A percentile compares a stretch with the other conserved stretches of the same genome.
phyloP scores from a whole-genome alignment of 2,113 vertebrate genomes.

The Archilochus colubris region DNA sequence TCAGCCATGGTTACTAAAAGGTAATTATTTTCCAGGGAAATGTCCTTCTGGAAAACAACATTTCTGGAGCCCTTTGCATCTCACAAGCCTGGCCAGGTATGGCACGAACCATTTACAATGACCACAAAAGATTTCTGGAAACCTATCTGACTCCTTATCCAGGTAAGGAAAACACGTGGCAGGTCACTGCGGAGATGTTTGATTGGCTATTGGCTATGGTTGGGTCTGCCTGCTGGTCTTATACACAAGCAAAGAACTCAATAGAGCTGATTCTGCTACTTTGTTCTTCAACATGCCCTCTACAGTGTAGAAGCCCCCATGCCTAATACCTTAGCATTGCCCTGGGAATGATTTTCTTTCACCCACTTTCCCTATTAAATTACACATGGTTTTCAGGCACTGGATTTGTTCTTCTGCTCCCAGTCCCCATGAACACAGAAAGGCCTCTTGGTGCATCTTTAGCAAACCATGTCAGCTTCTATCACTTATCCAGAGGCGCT shows the following conservation, averaged over 20 bases:
- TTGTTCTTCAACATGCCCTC: neutral
- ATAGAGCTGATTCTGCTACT: neutral
- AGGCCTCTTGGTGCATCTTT: neutral
- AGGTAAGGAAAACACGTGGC: conserved; percentile 38
- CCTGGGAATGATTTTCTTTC: neutral
- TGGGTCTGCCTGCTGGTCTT: neutral
- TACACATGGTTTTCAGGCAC: neutral
- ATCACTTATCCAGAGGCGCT: neutral
- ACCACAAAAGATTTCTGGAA: conserved; percentile 81
- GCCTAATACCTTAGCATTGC: neutral
- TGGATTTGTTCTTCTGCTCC: neutral
- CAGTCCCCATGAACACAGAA: neutral
- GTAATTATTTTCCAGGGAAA: conserved; percentile 69
- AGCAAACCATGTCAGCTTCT: neutral
- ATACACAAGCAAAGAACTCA: neutral
- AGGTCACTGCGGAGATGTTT: neutral
- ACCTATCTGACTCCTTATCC: conserved; percentile 80
- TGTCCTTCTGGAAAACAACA: conserved; percentile 63
- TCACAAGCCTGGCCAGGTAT: conserved; percentile 83
- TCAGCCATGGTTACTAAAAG: neutral
- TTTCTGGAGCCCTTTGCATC: conserved; percentile 83
- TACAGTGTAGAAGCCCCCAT: neutral
- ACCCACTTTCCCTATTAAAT: neutral
- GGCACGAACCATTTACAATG: conserved; percentile 81
- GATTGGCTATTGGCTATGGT: neutral